Base-by-base conservation (phyloP, 2,888 invertebrate genomes). In the Ophion ellenae region DNA sequence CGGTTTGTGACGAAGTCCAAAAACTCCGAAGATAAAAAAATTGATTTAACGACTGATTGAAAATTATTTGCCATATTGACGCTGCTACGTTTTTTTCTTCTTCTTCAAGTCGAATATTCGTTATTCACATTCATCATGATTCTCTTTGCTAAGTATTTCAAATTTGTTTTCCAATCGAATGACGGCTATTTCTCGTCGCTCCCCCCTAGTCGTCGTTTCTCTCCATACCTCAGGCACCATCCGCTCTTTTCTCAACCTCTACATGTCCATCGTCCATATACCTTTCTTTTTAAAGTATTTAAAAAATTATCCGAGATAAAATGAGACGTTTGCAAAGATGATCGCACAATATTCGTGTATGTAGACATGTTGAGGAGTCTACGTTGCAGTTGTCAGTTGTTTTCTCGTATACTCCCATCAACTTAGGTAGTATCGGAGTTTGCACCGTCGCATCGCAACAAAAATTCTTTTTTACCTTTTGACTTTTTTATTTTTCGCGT, bases 261-360 rank as follows among this genome's bases (percentile, higher is more conserved):
- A 5, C 53, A 53, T 53, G 17, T 53, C 17, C 14, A 53, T 53
- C 17, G 53, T 14, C 53, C 53, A 14, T 14, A 17, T 53, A 53
- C 5, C 0, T 74, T 40, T 14, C 6, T 61, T 24, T 59, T 73
- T 28, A 6, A 14, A 7, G 14, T 61, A 63, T 63, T 53, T 17
- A 9, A 57, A 75, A 75, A 61, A 36, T 61, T 20, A n/a, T 32
- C n/a, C 32, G 73, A 40, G 5, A 74, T 24, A 61, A 73, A 61
- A 74, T 24, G 17, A 63, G 36, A 32, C 28, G 63, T 74, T 74
- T 45, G 24, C 17, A 20, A 64, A 17, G 10, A 6, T n/a, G 64
- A 4, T 14, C 24, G 45, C 4, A 45, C 17, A 14, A 64, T 32
- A 24, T 63, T 10, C 2, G 45, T 63, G 24, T 24, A 24, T 24